Percentiles rank a stretch among this genome's conserved stretches.
phyloP scores from a whole-genome alignment of 2,113 vertebrate genomes.

The Mastomys natalensis region DNA sequence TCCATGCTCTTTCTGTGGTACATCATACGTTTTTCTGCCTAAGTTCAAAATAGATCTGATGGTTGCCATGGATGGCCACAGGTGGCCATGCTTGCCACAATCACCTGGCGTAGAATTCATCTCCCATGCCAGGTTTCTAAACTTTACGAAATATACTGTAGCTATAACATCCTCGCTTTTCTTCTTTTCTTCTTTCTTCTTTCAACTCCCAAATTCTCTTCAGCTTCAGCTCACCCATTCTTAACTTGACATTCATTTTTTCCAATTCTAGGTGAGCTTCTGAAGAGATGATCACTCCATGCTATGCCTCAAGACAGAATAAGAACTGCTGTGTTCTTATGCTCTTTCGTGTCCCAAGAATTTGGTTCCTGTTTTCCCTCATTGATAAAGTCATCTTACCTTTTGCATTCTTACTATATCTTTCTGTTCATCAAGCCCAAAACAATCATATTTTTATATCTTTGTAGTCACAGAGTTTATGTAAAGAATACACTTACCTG shows the following conservation, averaged over 20 bases:
- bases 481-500: not conserved
- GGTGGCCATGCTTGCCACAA: no score
- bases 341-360: not conserved
- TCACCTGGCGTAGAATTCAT: not conserved
- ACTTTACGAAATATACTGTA: not conserved
- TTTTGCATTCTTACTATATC: not conserved
- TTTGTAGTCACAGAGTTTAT: not conserved
- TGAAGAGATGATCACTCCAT: not conserved
- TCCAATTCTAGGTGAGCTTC: not conserved
- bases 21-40: not conserved
- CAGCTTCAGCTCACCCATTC: not conserved
- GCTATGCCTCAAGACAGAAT: not conserved
- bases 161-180: not conserved
- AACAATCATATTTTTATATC: not conserved
- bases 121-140: not conserved
- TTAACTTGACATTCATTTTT: not conserved
- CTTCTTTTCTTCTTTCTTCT: not conserved
- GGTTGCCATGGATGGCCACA: not conserved
- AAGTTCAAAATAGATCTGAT: not conserved
- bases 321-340: not conserved
- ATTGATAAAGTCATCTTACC: not conserved
- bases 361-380: not conserved
- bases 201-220: not conserved
- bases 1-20: not conserved
- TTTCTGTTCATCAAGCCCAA: not conserved